Base-by-base conservation (phyloP, 30 jellyfish, hydroid and myxozoan species). In the Aurelia coerulea region DNA sequence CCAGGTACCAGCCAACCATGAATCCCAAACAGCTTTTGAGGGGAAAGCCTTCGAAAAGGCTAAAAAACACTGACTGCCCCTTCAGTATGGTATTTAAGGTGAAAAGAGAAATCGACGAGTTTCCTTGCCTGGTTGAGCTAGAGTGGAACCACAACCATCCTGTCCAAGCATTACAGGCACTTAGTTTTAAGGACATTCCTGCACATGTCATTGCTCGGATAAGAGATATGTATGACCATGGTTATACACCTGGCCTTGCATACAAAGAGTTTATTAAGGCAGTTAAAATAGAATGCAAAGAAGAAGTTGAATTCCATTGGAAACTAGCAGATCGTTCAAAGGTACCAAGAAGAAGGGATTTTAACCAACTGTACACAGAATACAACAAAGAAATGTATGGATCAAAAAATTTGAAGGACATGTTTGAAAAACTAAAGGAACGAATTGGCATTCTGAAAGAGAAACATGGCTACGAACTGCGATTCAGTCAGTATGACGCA, bases 1-100 rank as follows among this genome's bases (percentile, higher is more conserved):
- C 89, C 29, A 62, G 65, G 35, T 49, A 79, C 46, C 87, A 76
- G 77, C 56, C 78, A 76, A 39, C 64, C 15, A 50, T 72, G 35
- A 79, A 74, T 15, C 19, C 62, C 66, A 62, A 63, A 58, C 50
- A 50, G 17, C 17, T 65, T 23, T 18, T 65, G 42, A 18, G 4
- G 42, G 7, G 5, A 65, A 79, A 35, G 31, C 89, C 89, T 15
- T 39, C 82, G 13, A 62, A 79, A 35, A 16, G 87, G 33, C 58
- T 76, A 34, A 76, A 76, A 58, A 76, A 76, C 81, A 76, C 87
- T 29, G 56, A 76, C 39, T 76, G 81, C 39, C 87, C 84, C 53
- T 46, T 76, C 39, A 15, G 68, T 17, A 10, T 79, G 72, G 69
- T 79, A 5, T 37, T 79, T 5, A 58, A 46, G 63, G 7, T 31